Evolutionary conservation across 1,140 invertebrate genomes (phyloP).

Genomic region (Eubasilissa regina): DNA sequence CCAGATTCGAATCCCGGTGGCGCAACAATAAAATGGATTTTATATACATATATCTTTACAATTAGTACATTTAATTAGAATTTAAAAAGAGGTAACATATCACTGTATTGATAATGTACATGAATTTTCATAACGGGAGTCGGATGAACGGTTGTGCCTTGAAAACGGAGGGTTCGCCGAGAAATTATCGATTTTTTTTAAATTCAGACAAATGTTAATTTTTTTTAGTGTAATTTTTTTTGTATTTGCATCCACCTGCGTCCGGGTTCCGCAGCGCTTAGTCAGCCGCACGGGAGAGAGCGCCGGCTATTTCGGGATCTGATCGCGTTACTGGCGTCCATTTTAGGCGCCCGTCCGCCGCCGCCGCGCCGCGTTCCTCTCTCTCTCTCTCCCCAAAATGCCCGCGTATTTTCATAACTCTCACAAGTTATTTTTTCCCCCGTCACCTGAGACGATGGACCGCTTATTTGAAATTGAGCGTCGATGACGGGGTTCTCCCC

Average conservation of each 20-base stretch:
- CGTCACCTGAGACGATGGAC: constrained; percentile 31
- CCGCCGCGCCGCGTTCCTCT: constrained; percentile 16
- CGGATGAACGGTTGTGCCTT: too few species aligned
- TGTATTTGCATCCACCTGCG: not conserved
- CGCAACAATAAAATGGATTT: too few species aligned
- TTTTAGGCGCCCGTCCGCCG: constrained; percentile 53
- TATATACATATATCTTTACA: too few species aligned
- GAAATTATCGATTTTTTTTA: too few species aligned
- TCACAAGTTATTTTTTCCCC: constrained; percentile 43
- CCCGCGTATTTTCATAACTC: constrained; percentile 51
- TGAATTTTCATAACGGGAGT: too few species aligned
- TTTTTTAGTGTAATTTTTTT: too few species aligned
- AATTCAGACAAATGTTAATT: too few species aligned
- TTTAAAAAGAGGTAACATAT: too few species aligned
- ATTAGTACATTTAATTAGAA: too few species aligned
- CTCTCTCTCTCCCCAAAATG: constrained; percentile 45
- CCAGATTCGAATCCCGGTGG: too few species aligned
- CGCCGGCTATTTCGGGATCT: constrained; percentile 54
- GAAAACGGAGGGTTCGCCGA: too few species aligned
- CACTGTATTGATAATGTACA: too few species aligned
- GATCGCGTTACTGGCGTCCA: constrained; percentile 58
- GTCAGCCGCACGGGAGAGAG: not conserved
- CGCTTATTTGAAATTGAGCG: not conserved
- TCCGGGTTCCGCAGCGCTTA: not conserved
- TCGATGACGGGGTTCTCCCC: constrained; percentile 4